These are phyloP conservation scores for Peromyscus leucopus DNA, from an alignment of 2,113 vertebrate genomes.

Conservation along the genomic window DNA sequence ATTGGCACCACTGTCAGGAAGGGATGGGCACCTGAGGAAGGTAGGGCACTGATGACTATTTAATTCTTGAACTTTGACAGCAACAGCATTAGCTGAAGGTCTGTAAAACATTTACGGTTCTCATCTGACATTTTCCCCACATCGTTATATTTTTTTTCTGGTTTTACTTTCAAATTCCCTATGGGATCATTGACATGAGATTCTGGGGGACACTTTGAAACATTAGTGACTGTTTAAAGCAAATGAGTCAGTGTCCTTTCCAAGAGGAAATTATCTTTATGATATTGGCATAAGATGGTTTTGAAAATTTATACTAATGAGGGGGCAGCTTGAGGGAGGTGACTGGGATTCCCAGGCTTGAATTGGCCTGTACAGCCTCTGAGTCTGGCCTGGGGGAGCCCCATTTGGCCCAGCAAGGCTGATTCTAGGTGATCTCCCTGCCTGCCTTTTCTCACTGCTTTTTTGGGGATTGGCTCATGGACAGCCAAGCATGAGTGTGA, in stretches of 20 bases:
- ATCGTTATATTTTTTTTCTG: constrained; percentile 77
- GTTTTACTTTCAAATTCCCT: constrained; percentile 81
- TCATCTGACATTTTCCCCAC: constrained; percentile 77
- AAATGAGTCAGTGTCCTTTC: constrained; percentile 79
- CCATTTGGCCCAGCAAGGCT: neutral
- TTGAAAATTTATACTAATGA: constrained; percentile 74
- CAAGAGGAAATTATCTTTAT: constrained; percentile 75
- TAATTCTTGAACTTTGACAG: constrained; percentile 75
- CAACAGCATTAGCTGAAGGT: constrained; percentile 53
- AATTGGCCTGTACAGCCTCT: neutral
- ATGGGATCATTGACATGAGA: constrained; percentile 75
- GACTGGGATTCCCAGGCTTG: neutral
- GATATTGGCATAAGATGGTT: constrained; percentile 65
- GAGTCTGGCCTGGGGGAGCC: neutral
- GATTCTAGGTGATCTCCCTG: neutral
- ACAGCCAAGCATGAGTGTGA: fast-evolving
- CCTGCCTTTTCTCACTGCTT: neutral
- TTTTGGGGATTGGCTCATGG: neutral
- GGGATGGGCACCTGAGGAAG: neutral
- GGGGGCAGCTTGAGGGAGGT: neutral
- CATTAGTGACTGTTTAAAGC: constrained; percentile 78
- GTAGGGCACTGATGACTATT: constrained; percentile 63
- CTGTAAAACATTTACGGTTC: constrained; percentile 49
- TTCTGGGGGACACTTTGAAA: constrained; percentile 78
- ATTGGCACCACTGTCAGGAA: constrained; percentile 37